A percentile compares a stretch with the other conserved stretches of the same genome.
Evolutionary conservation across 2,797 vertebrate genomes (phyloP).

Genomic region (Tolypeutes matacus): DNA sequence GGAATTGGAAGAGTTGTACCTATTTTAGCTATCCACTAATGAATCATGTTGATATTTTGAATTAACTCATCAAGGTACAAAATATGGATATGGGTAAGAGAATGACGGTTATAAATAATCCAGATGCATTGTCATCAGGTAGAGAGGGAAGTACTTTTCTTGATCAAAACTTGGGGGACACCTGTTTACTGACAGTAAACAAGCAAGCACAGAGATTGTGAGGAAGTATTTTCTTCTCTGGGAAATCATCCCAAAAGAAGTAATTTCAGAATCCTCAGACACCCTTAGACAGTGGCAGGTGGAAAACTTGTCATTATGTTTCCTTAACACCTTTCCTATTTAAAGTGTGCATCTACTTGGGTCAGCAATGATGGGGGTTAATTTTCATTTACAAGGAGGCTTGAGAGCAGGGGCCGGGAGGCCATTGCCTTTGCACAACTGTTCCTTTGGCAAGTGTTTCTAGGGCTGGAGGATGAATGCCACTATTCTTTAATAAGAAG

Average conservation of each 20-base stretch:
- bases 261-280: neutral
- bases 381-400: neutral
- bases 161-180: neutral
- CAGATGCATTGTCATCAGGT: rapidly evolving
- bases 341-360: neutral
- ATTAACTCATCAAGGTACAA: neutral
- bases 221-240: neutral
- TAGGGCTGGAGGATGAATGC: slow-evolving; percentile 12
- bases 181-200: neutral
- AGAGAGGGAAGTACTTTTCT: neutral
- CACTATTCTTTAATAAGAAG: neutral
- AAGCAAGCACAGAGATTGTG: neutral
- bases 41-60: neutral
- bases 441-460: slow-evolving; percentile 3
- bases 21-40: neutral
- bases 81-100: neutral
- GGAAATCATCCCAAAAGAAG: neutral
- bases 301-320: neutral
- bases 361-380: slow-evolving; percentile 7
- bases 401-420: neutral
- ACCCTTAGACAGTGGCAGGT: neutral
- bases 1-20: neutral
- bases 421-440: neutral
- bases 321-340: neutral
- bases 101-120: neutral